Percentiles rank a stretch among this genome's conserved stretches.
Evolutionary conservation across 2,888 invertebrate genomes (phyloP).

Genomic region (Chrysolina oricalcia): DNA sequence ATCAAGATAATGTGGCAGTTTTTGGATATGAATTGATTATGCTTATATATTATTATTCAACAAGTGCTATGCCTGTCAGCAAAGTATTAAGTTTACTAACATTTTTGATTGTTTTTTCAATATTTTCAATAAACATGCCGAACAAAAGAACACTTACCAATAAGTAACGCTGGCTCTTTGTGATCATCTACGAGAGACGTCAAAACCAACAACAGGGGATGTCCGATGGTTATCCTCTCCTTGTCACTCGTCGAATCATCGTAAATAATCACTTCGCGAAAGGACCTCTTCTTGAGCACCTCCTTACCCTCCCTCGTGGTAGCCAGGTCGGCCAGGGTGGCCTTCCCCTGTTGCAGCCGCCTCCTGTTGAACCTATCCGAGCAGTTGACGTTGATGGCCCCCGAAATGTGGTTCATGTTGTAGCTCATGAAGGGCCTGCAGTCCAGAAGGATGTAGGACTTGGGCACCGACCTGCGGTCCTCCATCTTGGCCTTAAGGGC

Average conservation of each 20-base stretch:
- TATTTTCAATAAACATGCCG: not conserved
- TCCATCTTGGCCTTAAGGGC: conserved; percentile 73
- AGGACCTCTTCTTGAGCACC: conserved; percentile 73
- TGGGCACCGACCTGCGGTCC: conserved; percentile 61
- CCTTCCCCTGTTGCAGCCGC: conserved; percentile 79
- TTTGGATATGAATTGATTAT: too few relatives aligned
- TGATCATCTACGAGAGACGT: conserved; percentile 80
- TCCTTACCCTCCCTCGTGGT: conserved; percentile 79
- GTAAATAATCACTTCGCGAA: conserved; percentile 80
- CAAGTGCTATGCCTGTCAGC: too few relatives aligned
- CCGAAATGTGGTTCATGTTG: conserved; percentile 80
- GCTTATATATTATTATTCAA: too few relatives aligned
- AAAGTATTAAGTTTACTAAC: too few relatives aligned
- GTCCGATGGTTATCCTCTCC: conserved; percentile 75
- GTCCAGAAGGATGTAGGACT: conserved; percentile 75
- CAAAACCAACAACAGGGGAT: conserved; percentile 79
- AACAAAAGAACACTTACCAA: conserved; percentile 75
- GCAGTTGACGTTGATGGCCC: conserved; percentile 82
- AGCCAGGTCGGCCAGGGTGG: conserved; percentile 78
- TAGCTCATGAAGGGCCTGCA: conserved; percentile 82
- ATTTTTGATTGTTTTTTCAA: too few relatives aligned
- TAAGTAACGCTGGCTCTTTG: conserved; percentile 78
- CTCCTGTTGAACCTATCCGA: conserved; percentile 81
- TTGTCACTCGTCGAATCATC: conserved; percentile 80
- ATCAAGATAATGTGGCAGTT: too few relatives aligned